A percentile compares a stretch with the other conserved stretches of the same genome.
Evolutionary conservation across 2,113 vertebrate species (phyloP).

Genomic region (Mionectes macconnelli): DNA sequence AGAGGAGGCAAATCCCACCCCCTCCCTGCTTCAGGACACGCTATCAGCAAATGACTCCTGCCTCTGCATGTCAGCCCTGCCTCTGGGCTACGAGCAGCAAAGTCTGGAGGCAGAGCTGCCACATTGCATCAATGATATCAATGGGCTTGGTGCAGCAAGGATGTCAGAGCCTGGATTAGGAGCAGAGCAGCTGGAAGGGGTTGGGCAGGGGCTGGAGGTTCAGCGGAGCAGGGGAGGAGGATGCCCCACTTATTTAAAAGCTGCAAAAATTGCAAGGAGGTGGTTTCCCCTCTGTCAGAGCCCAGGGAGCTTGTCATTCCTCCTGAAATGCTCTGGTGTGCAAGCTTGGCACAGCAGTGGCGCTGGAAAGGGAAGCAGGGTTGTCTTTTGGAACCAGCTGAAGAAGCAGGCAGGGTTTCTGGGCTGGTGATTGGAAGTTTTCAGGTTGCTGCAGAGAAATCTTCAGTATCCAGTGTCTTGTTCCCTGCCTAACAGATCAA

Average conservation of each 20-base stretch:
- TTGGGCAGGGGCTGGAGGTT: not conserved
- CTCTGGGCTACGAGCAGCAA: not conserved
- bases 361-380: not conserved
- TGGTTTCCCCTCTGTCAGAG: not conserved
- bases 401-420: not conserved
- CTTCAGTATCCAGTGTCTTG: not conserved
- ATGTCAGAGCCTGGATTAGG: not conserved
- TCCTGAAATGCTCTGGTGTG: not conserved
- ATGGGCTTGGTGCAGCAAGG: fast-evolving
- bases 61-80: not conserved
- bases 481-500: not conserved
- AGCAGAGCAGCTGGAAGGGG: not conserved
- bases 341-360: fast-evolving
- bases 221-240: fast-evolving
- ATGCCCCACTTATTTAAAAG: not conserved
- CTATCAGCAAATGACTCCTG: not conserved
- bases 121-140: fast-evolving
- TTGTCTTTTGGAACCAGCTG: not conserved
- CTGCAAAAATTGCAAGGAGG: not conserved
- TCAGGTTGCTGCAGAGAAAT: not conserved
- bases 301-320: fast-evolving
- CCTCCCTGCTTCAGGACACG: not conserved
- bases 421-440: not conserved
- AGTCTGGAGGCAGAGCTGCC: not conserved
- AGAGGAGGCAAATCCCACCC: not conserved